Conservation (phyloP, 2,888 invertebrate genomes). For the Hypolimnas misippus region DNA sequence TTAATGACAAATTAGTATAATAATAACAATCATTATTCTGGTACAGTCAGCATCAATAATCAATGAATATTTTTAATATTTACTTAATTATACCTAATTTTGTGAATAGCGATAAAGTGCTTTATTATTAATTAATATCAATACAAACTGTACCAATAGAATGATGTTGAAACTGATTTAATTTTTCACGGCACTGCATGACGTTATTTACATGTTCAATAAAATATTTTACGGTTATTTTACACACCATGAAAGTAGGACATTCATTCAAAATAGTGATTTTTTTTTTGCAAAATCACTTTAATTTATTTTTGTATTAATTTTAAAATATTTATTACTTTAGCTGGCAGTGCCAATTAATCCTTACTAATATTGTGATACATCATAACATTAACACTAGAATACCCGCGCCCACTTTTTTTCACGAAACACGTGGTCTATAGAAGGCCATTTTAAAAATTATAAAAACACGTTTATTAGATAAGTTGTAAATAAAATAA, state of each 20-base stretch:
- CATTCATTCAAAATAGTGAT: neutral
- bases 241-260: slow-evolving; percentile 1
- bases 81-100: neutral
- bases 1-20: no score
- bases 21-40: neutral
- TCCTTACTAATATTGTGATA: slow-evolving; percentile 24
- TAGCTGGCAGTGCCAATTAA: slow-evolving; percentile 62
- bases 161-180: neutral
- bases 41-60: neutral
- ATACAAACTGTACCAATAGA: neutral
- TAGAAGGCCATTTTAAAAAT: no score
- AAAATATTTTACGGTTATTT: slow-evolving; percentile 1
- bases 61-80: neutral
- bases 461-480: no score
- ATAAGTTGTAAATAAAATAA: no score
- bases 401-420: no score
- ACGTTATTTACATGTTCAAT: slow-evolving; percentile 4
- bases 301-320: slow-evolving; percentile 11
- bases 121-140: neutral
- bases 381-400: slow-evolving; percentile 12
- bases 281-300: neutral
- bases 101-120: neutral
- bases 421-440: no score
- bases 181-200: slow-evolving; percentile 4
- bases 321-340: slow-evolving; percentile 43